These are phyloP conservation scores for Pasiphila rectangulata DNA, from an alignment of 2,888 invertebrate species.

Conservation along the genomic window DNA sequence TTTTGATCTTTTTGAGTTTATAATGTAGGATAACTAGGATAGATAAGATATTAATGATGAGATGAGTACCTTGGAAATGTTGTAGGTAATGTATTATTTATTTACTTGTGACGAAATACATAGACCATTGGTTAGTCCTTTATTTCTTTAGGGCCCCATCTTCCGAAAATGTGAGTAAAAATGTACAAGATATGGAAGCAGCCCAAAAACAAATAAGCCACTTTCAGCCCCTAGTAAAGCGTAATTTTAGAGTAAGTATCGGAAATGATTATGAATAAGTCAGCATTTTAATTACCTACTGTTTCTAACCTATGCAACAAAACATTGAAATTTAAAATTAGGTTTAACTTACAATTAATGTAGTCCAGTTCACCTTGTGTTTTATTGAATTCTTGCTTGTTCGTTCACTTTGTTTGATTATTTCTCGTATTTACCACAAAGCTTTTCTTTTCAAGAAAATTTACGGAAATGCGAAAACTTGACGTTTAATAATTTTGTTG, in stretches of 20 bases:
- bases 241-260: constrained; percentile 48
- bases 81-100: too few relatives aligned
- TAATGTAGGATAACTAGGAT: too few relatives aligned
- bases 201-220: constrained; percentile 68
- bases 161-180: constrained; percentile 25
- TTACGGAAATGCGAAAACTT: neutral
- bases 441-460: constrained; percentile 8
- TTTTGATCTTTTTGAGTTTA: too few relatives aligned
- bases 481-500: constrained; percentile 11
- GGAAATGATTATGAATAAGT: constrained; percentile 50
- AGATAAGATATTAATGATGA: too few relatives aligned
- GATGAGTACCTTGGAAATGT: too few relatives aligned
- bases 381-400: neutral
- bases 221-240: constrained; percentile 72
- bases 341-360: constrained; percentile 57
- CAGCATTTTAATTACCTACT: constrained; percentile 68
- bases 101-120: too few relatives aligned
- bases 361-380: constrained; percentile 6
- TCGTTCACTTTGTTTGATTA: constrained; percentile 2
- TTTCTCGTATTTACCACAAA: constrained; percentile 22
- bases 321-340: constrained; percentile 38
- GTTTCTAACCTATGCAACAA: constrained; percentile 72
- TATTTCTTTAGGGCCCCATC: constrained; percentile 44
- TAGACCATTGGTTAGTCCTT: too few relatives aligned
- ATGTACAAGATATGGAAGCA: constrained; percentile 39